Evolutionary conservation across 2,888 invertebrate species (phyloP).

Genomic region (Nesidiocoris tenuis): DNA sequence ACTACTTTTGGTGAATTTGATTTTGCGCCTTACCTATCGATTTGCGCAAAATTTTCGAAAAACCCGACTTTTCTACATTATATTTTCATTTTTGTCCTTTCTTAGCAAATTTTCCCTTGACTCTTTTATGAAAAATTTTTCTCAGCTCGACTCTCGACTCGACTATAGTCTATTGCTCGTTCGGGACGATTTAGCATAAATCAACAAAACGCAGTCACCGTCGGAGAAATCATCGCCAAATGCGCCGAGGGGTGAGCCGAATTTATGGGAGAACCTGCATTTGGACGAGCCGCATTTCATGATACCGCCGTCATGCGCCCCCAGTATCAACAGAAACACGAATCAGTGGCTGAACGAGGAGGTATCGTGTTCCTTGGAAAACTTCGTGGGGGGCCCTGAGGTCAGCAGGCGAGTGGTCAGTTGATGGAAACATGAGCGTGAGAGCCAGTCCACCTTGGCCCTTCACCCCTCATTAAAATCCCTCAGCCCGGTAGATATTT

Average conservation of each 20-base stretch:
- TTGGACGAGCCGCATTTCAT: not conserved
- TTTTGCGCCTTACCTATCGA: no score
- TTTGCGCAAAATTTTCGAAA: no score
- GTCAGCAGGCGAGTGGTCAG: conserved; percentile 4
- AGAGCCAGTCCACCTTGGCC: conserved; percentile 50
- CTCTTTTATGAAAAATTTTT: no score
- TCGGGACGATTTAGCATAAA: not conserved
- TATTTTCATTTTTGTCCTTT: no score
- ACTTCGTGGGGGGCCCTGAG: not conserved
- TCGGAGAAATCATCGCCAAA: not conserved
- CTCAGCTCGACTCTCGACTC: no score
- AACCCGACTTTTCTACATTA: no score
- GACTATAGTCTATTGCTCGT: no score
- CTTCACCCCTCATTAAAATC: conserved; percentile 46
- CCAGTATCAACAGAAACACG: not conserved
- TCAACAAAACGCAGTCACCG: not conserved
- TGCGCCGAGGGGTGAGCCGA: not conserved
- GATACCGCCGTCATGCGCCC: not conserved
- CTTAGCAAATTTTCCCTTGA: no score
- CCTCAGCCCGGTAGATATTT: no score
- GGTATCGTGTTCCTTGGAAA: conserved; percentile 24
- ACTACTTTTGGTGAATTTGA: no score
- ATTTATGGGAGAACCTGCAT: not conserved
- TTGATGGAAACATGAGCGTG: conserved; percentile 29
- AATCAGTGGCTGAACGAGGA: not conserved